Evolutionary conservation across 1,140 invertebrate genomes (phyloP).

Genomic region (Latrodectus geometricus): DNA sequence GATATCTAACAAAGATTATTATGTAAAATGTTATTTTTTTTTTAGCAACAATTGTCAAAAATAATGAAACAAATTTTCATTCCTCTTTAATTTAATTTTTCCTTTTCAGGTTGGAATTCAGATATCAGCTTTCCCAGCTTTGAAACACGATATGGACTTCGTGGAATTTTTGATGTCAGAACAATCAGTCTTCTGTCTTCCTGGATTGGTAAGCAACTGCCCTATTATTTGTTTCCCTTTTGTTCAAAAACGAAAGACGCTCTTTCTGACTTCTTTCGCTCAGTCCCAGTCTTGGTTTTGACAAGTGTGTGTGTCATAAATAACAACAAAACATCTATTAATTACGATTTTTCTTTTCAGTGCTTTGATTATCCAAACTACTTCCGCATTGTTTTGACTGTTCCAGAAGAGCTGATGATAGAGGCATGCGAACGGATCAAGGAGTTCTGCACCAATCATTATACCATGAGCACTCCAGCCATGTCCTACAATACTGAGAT

Average conservation of each 20-base stretch:
- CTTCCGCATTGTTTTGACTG: slow-evolving; percentile 89
- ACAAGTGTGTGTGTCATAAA: too few relatives aligned
- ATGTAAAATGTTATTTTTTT: too few relatives aligned
- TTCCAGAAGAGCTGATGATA: slow-evolving; percentile 82
- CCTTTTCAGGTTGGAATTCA: slow-evolving; percentile 78
- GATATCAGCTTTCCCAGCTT: slow-evolving; percentile 75
- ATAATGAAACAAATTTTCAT: too few relatives aligned
- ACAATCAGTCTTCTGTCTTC: slow-evolving; percentile 97
- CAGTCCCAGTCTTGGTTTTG: too few relatives aligned
- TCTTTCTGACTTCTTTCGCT: too few relatives aligned
- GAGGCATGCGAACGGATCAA: slow-evolving; percentile 88
- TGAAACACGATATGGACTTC: slow-evolving; percentile 87
- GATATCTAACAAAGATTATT: too few relatives aligned
- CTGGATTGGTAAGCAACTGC: slow-evolving; percentile 73
- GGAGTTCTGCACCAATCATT: slow-evolving; percentile 81
- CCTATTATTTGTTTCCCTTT: not conserved
- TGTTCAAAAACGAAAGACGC: too few relatives aligned
- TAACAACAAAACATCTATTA: too few relatives aligned
- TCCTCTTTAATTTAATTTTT: not conserved
- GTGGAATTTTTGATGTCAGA: slow-evolving; percentile 88
- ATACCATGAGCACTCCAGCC: slow-evolving; percentile 19
- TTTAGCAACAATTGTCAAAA: too few relatives aligned
- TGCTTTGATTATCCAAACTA: slow-evolving; percentile 92
- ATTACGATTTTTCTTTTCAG: slow-evolving; percentile 12
- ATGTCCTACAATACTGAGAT: slow-evolving; percentile 37